phyloP scores from a whole-genome alignment of 2,113 vertebrate genomes.

The Natator depressus region DNA sequence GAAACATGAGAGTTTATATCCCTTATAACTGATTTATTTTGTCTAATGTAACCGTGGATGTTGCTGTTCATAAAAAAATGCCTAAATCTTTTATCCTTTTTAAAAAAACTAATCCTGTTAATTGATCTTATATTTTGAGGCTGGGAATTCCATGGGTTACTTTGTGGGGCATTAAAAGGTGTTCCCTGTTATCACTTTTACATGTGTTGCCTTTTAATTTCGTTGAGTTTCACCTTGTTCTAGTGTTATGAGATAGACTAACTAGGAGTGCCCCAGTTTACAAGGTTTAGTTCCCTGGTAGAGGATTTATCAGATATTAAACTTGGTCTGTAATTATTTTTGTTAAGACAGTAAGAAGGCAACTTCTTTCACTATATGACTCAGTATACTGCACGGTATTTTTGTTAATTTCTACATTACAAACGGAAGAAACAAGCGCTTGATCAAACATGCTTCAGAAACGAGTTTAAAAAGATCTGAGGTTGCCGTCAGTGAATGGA shows the following conservation, averaged over 20 bases:
- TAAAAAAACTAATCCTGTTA: not conserved
- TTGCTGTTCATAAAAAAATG: not conserved
- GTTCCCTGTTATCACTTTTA: conserved; percentile 27
- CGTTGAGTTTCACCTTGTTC: conserved; percentile 14
- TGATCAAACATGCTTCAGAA: not conserved
- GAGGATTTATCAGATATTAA: not conserved
- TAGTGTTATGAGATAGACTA: not conserved
- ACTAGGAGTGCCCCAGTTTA: not conserved
- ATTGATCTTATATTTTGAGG: conserved; percentile 6
- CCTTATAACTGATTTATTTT: conserved; percentile 18
- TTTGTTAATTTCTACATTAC: not conserved
- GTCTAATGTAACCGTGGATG: not conserved
- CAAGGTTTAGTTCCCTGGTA: not conserved
- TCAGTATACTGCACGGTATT: not conserved
- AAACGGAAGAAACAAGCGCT: not conserved
- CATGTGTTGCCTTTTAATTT: not conserved
- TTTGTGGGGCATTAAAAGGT: not conserved
- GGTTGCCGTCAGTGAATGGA: not conserved
- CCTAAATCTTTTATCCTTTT: conserved; percentile 3
- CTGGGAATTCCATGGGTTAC: not conserved
- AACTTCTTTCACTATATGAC: not conserved
- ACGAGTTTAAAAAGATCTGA: not conserved
- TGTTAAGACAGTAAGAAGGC: not conserved
- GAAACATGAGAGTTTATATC: not conserved
- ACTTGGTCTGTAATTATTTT: not conserved